Evolutionary conservation across 1,140 invertebrate genomes (phyloP).

Genomic region (Cataglyphis hispanica): DNA sequence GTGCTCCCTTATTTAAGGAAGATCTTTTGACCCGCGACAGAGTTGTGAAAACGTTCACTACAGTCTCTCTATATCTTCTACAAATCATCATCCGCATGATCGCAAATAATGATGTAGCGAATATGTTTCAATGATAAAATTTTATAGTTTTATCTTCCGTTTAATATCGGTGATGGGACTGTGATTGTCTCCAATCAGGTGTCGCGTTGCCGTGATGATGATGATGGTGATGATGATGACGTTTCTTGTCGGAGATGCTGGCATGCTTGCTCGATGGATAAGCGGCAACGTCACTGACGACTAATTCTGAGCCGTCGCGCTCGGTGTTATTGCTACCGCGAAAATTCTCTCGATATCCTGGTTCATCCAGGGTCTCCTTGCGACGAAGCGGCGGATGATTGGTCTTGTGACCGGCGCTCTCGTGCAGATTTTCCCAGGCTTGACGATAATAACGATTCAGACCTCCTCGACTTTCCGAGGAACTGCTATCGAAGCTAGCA

Average conservation of each 20-base stretch:
- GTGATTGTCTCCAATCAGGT: slow-evolving; percentile 83
- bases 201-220: slow-evolving; percentile 88
- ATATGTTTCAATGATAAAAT: not conserved
- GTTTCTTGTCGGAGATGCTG: slow-evolving; percentile 89
- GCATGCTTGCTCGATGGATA: slow-evolving; percentile 86
- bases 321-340: slow-evolving; percentile 88
- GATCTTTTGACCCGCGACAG: slow-evolving; percentile 22
- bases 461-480: slow-evolving; percentile 93
- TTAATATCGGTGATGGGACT: slow-evolving; percentile 85
- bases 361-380: slow-evolving; percentile 91
- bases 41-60: slow-evolving; percentile 35
- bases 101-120: not conserved
- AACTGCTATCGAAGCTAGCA: slow-evolving; percentile 94
- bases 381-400: slow-evolving; percentile 88
- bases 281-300: slow-evolving; percentile 90
- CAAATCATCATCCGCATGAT: not conserved
- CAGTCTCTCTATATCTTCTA: not conserved
- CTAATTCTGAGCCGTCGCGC: slow-evolving; percentile 93
- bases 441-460: slow-evolving; percentile 95
- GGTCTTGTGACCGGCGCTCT: slow-evolving; percentile 90
- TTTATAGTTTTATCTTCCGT: slow-evolving; percentile 1
- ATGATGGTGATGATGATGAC: slow-evolving; percentile 94
- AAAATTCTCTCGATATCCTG: slow-evolving; percentile 86
- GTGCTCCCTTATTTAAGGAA: slow-evolving; percentile 40
- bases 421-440: slow-evolving; percentile 96